Percentiles rank a stretch among this genome's conserved stretches.
Conservation (phyloP, 2,888 invertebrate species). For the Erpobdella octoculata region DNA sequence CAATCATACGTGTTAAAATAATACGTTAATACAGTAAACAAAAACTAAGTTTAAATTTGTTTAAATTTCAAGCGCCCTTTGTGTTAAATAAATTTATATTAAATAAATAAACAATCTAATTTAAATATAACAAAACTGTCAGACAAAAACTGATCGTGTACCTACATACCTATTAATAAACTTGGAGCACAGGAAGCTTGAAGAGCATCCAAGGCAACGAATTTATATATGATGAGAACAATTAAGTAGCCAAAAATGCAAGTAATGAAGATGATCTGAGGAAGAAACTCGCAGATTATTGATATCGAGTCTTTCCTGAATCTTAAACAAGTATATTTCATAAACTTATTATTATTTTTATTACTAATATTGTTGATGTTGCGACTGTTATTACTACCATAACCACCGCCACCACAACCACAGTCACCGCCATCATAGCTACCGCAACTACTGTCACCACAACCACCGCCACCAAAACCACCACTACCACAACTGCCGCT, state of each 20-base stretch:
- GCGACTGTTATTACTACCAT: background rate
- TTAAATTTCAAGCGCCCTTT: too few species aligned
- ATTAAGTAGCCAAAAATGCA: slow-evolving; percentile 93
- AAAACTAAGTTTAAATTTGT: too few species aligned
- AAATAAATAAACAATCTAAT: too few species aligned
- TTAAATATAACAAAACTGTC: background rate
- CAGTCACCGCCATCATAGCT: too few species aligned
- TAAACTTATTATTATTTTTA: background rate
- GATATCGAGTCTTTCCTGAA: slow-evolving; percentile 63
- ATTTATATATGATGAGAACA: slow-evolving; percentile 88
- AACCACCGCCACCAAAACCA: background rate
- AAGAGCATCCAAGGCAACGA: slow-evolving; percentile 62
- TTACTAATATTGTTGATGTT: background rate
- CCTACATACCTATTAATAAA: slow-evolving; percentile 66
- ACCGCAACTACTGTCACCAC: too few species aligned
- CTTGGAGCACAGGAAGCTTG: slow-evolving; percentile 77
- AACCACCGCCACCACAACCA: background rate
- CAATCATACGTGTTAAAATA: too few species aligned
- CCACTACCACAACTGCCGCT: background rate
- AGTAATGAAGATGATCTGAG: slow-evolving; percentile 81
- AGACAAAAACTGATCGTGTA: background rate
- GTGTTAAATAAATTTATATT: too few species aligned
- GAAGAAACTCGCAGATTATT: slow-evolving; percentile 85
- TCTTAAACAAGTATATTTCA: slow-evolving; percentile 40
- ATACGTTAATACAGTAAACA: too few species aligned